Conservation (phyloP, 2,888 invertebrate species). For the Tachina grossa region DNA sequence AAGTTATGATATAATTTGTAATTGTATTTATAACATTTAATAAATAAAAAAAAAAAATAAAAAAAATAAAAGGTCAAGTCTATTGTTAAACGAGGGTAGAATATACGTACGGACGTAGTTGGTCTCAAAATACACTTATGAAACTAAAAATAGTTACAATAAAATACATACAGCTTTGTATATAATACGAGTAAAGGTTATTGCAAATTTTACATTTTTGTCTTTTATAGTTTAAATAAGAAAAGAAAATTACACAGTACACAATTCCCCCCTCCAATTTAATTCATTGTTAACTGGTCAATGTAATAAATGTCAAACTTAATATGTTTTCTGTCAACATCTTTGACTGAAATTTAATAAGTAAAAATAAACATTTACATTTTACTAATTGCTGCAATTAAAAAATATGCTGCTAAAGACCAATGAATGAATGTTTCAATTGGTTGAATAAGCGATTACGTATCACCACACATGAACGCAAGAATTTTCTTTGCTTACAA, state of each 20-base stretch:
- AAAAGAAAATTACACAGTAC: neutral
- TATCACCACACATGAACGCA: neutral
- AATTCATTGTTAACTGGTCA: slow-evolving; percentile 15
- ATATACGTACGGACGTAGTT: too few species aligned
- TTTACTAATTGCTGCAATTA: slow-evolving; percentile 46
- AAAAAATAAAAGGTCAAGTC: too few species aligned
- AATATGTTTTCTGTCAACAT: slow-evolving; percentile 51
- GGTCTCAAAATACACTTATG: too few species aligned
- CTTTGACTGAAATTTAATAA: slow-evolving; percentile 33
- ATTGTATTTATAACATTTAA: too few species aligned
- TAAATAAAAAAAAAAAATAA: too few species aligned
- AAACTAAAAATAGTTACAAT: too few species aligned
- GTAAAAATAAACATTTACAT: slow-evolving; percentile 37
- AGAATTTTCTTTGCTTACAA: neutral
- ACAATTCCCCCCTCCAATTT: slow-evolving; percentile 3
- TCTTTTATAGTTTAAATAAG: neutral
- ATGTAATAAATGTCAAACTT: slow-evolving; percentile 39
- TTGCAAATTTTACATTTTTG: neutral
- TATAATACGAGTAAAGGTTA: neutral
- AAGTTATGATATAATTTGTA: too few species aligned
- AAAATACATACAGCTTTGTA: neutral
- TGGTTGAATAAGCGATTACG: neutral
- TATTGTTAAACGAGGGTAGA: too few species aligned
- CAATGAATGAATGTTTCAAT: neutral
- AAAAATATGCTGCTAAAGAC: neutral